Percentiles rank a stretch among this genome's conserved stretches.
These are phyloP conservation scores for Zaprionus lineosus DNA, from an alignment of 2,888 invertebrate species.

Conservation along the genomic window DNA sequence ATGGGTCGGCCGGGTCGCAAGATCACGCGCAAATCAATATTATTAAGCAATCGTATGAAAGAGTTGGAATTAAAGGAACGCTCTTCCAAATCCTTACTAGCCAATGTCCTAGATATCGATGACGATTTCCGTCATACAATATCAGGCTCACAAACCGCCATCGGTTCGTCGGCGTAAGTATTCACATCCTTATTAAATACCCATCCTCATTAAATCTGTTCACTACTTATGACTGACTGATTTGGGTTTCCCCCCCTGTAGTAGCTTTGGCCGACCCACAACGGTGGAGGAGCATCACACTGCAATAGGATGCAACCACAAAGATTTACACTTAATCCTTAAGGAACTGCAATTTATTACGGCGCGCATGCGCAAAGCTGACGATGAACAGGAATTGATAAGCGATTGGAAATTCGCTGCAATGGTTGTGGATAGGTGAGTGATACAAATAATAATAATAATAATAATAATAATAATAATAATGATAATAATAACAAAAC, in stretches of 20 bases:
- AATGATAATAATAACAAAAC: no score
- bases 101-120: conserved; percentile 97
- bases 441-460: no score
- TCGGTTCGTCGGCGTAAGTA: conserved; percentile 86
- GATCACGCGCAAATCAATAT: conserved; percentile 93
- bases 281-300: conserved; percentile 89
- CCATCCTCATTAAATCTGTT: not conserved
- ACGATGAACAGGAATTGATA: conserved; percentile 95
- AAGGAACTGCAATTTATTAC: conserved; percentile 97
- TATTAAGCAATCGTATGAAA: conserved; percentile 95
- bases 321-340: conserved; percentile 94
- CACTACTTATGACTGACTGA: no score
- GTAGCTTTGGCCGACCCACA: conserved; percentile 89
- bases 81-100: conserved; percentile 95
- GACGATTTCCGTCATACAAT: conserved; percentile 94
- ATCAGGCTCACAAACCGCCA: conserved; percentile 84
- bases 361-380: conserved; percentile 95
- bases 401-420: conserved; percentile 99
- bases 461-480: no score
- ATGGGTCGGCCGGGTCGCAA: conserved; percentile 98
- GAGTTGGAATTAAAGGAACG: conserved; percentile 96
- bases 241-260: conserved; percentile 33
- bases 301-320: conserved; percentile 88
- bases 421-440: conserved; percentile 96
- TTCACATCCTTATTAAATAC: not conserved